Conservation (phyloP, 2,797 vertebrate species). For the Megaceryle alcyon region DNA sequence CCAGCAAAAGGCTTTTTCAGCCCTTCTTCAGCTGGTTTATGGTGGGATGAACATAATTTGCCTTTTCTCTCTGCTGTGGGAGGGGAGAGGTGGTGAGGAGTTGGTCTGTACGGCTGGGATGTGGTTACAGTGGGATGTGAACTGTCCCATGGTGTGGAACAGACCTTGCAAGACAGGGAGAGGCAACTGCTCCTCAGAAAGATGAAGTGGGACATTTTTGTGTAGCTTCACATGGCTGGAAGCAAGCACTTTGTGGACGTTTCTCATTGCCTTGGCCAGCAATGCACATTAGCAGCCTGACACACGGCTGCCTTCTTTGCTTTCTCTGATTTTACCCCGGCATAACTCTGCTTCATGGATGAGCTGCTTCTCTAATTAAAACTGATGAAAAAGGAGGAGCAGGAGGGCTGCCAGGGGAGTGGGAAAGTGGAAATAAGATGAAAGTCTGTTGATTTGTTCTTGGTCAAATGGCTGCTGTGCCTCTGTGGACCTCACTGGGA, state of each 20-base stretch:
- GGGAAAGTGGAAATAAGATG: not conserved
- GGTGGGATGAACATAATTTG: not conserved
- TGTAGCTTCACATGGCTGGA: not conserved
- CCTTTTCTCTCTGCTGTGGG: not conserved
- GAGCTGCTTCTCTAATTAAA: conserved; percentile 42
- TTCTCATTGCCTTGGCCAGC: not conserved
- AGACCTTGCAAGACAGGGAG: not conserved
- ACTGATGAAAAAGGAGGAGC: not conserved
- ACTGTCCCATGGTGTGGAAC: not conserved
- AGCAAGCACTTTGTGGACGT: not conserved
- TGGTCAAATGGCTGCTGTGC: not conserved
- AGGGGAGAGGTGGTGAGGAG: not conserved
- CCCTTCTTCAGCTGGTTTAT: not conserved
- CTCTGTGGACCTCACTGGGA: not conserved
- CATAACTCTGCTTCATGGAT: not conserved
- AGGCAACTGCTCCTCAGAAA: not conserved
- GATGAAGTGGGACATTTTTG: not conserved
- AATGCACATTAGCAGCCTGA: not conserved
- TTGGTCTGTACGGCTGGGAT: accelerated
- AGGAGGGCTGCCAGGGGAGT: not conserved
- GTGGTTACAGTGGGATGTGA: not conserved
- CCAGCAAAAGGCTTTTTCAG: not conserved
- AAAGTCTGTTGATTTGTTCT: not conserved
- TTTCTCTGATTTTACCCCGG: not conserved
- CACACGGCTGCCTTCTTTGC: not conserved